Base-by-base conservation (phyloP, 1,140 invertebrate genomes). In the Bicyclus anynana region DNA sequence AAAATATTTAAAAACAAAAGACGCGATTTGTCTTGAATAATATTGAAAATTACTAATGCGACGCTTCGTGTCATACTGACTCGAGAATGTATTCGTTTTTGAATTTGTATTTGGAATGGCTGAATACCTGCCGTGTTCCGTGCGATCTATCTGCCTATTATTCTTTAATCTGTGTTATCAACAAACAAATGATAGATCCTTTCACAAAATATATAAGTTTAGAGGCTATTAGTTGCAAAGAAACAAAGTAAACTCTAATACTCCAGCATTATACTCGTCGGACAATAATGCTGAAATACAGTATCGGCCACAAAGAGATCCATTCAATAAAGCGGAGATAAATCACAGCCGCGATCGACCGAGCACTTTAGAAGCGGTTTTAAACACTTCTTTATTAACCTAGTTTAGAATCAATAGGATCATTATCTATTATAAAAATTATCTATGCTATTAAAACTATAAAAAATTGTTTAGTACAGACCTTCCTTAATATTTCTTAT, bases 261-360 rank as follows among this genome's bases (percentile, higher is more conserved):
- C 49, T 53, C 21, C 35, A 55, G 55, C 51, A 59, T 59, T 64
- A 64, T 63, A 47, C 55, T 49, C 55, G 46, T 64, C 49, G 27
- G 59, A 58, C 50, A 52, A 56, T 62, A 65, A 60, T 33, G 55
- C 65, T 67, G 61, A 67, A 70, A 70, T 64, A 67, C 59, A 67
- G 62, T 73, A 67, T 73, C 67, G 59, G 55, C 53, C 55, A 74
- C 71, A 71, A 74, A 74, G 71, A 74, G 71, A 71, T 74, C 59
- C 62, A 60, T 61, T 71, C 71, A 74, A 74, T 74, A 69, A 68
- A 67, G 56, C 49, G 53, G 59, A 74, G 71, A 74, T 74, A 74
- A 70, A 74, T 68, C 71, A 74, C 71, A 70, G 52, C 64, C 57
- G 48, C 59, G 54, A 61, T 59, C 55, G 48, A 59, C 27, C 53